Conservation (phyloP, 2,113 vertebrate species). For the Glareola pratincola region DNA sequence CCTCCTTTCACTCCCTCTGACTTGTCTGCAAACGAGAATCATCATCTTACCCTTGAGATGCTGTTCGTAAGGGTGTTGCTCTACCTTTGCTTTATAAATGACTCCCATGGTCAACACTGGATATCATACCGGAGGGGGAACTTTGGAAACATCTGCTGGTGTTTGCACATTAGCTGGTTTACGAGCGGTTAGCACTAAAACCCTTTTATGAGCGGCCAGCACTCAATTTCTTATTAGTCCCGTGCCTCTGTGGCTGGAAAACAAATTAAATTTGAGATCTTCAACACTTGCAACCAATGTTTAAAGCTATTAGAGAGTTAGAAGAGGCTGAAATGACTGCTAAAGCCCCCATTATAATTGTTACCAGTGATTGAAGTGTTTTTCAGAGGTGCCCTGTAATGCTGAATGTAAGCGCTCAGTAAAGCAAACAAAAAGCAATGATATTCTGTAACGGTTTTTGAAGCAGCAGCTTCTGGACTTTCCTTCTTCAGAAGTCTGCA, state of each 20-base stretch:
- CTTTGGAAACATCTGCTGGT: not conserved
- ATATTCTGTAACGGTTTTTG: not conserved
- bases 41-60: not conserved
- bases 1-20: not conserved
- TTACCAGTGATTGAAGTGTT: not conserved
- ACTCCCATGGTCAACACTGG: not conserved
- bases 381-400: not conserved
- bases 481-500: not conserved
- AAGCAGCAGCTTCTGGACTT: not conserved
- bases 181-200: not conserved
- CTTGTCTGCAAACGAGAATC: not conserved
- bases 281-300: not conserved
- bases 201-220: not conserved
- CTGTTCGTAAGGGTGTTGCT: not conserved
- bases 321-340: not conserved
- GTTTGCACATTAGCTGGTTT: not conserved
- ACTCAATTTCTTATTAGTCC: slow-evolving; percentile 2
- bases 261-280: slow-evolving; percentile 17
- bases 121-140: not conserved
- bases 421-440: not conserved
- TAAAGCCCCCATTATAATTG: not conserved
- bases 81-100: not conserved
- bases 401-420: not conserved
- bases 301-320: not conserved
- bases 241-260: not conserved